Evolutionary conservation across 2,888 invertebrate genomes (phyloP).

Genomic region (Euclidia mi): DNA sequence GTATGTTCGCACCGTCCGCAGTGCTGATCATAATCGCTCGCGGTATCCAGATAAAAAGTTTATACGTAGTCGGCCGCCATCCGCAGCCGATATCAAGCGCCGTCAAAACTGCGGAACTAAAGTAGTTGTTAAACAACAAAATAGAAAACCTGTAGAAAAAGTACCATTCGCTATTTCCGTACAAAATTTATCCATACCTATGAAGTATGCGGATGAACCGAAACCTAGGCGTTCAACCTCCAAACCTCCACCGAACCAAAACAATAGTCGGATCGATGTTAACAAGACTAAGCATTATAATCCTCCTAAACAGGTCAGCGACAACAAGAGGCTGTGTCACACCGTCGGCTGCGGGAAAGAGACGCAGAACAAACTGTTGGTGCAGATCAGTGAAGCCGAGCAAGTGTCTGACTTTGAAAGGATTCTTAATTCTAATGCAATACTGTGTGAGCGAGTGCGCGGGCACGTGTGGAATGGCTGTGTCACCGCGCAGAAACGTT

Average conservation of each 20-base stretch:
- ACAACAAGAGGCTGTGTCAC: conserved; percentile 85
- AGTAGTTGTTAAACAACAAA: conserved; percentile 75
- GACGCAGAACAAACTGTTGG: conserved; percentile 87
- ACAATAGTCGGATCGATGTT: conserved; percentile 67
- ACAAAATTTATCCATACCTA: conserved; percentile 82
- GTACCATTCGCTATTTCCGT: conserved; percentile 78
- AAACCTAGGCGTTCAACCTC: conserved; percentile 78
- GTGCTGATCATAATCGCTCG: conserved; percentile 73
- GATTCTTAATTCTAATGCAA: conserved; percentile 91
- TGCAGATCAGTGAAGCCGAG: conserved; percentile 90
- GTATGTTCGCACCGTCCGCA: conserved; percentile 74
- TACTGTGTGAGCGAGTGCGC: conserved; percentile 82
- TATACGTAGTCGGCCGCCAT: conserved; percentile 59
- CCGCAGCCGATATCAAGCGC: conserved; percentile 59
- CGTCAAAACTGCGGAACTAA: conserved; percentile 44
- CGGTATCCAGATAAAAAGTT: conserved; percentile 70
- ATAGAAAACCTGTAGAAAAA: conserved; percentile 76
- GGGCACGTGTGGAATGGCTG: conserved; percentile 83
- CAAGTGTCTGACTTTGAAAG: conserved; percentile 91
- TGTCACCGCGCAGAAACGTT: conserved; percentile 68
- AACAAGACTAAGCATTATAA: conserved; percentile 81
- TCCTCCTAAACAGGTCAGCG: conserved; percentile 84
- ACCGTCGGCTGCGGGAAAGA: conserved; percentile 77
- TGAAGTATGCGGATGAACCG: conserved; percentile 80
- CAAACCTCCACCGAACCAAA: conserved; percentile 64